These are phyloP conservation scores for Chiroxiphia lanceolata DNA, from an alignment of 2,797 vertebrate genomes.

Conservation along the genomic window DNA sequence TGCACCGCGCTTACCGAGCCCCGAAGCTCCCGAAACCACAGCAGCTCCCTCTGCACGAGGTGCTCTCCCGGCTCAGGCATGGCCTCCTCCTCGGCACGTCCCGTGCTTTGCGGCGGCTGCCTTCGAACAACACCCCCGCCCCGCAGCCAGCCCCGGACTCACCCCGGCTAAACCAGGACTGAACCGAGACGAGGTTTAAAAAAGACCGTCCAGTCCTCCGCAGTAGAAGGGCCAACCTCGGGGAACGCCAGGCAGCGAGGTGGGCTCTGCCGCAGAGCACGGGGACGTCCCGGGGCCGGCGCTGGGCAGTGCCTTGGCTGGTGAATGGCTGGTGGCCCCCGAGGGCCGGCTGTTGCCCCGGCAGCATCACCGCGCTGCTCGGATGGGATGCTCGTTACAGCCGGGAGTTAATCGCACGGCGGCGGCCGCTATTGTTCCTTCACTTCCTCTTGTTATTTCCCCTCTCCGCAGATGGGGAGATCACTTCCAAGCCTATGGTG, in stretches of 20 bases:
- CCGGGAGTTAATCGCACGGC: neutral
- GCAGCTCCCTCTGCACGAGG: neutral
- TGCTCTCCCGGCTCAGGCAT: neutral
- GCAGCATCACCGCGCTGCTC: neutral
- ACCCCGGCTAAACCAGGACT: neutral
- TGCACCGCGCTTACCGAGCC: neutral
- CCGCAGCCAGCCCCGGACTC: neutral
- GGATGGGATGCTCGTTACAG: neutral
- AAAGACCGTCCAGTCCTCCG: neutral
- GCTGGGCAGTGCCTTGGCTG: neutral
- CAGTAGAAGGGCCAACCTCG: neutral
- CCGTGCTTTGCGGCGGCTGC: neutral
- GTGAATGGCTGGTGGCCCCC: neutral
- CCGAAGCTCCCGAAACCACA: neutral
- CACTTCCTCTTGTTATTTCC: conserved; percentile 51
- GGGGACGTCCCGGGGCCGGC: neutral
- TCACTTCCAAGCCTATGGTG: conserved; percentile 98
- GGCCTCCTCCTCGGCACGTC: neutral
- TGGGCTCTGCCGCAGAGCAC: neutral
- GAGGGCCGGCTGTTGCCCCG: neutral
- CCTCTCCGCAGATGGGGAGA: conserved; percentile 90
- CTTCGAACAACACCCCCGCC: neutral
- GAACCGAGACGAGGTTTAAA: neutral
- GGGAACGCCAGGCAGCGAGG: neutral
- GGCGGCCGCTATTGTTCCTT: conserved; percentile 41